These are phyloP conservation scores for Corapipo altera DNA, from an alignment of 2,113 vertebrate species.

Conservation along the genomic window DNA sequence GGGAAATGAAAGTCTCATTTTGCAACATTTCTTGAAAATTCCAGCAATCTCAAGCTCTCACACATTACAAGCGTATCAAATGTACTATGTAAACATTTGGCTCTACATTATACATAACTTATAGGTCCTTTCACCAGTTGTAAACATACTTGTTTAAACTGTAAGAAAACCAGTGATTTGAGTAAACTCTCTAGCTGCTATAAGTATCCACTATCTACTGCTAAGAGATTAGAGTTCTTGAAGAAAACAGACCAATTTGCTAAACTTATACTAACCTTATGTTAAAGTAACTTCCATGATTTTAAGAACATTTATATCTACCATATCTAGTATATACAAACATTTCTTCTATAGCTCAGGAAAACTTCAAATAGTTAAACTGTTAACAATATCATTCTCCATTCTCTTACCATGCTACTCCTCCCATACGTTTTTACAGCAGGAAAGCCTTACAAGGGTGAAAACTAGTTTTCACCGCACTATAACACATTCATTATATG, in stretches of 20 bases:
- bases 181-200: background rate
- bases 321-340: conserved; percentile 31
- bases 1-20: background rate
- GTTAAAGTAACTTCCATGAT: background rate
- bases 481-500: background rate
- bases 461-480: background rate
- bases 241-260: background rate
- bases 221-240: background rate
- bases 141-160: background rate
- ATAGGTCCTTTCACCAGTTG: background rate
- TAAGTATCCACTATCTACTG: background rate
- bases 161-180: accelerated
- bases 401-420: background rate
- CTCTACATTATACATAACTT: background rate
- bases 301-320: background rate
- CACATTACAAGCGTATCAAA: background rate
- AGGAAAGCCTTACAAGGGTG: background rate
- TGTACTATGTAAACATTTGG: background rate
- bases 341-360: conserved; percentile 53
- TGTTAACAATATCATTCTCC: background rate
- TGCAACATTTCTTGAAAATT: background rate
- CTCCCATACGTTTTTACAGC: background rate
- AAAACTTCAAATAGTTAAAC: conserved; percentile 49
- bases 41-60: background rate
- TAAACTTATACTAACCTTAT: background rate